Evolutionary conservation across 2,888 invertebrate species (phyloP).

Genomic region (Rhagonycha lutea): DNA sequence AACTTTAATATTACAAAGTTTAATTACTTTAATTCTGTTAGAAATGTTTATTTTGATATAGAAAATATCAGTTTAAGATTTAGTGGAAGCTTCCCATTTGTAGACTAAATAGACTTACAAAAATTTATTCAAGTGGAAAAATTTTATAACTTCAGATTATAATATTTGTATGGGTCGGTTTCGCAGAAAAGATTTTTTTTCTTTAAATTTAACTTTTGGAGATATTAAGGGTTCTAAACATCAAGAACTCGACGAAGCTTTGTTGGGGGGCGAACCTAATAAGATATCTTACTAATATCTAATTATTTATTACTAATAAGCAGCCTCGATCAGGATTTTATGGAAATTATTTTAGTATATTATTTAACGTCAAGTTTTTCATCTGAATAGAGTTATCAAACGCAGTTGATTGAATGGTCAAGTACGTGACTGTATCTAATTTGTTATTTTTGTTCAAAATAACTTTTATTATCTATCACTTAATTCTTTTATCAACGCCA

Average conservation of each 20-base stretch:
- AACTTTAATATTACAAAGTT: not conserved
- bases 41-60: not conserved
- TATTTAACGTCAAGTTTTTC: not conserved
- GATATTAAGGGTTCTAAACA: too few species aligned
- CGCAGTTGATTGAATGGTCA: not conserved
- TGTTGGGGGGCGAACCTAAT: too few species aligned
- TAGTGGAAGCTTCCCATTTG: not conserved
- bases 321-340: too few species aligned
- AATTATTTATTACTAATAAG: too few species aligned
- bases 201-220: too few species aligned
- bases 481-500: not conserved
- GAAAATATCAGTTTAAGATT: not conserved
- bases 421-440: not conserved
- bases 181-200: too few species aligned
- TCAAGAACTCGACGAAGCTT: too few species aligned
- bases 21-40: not conserved
- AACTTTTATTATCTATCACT: not conserved
- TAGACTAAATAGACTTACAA: not conserved
- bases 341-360: too few species aligned
- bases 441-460: not conserved
- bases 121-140: not conserved
- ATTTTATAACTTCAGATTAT: too few species aligned
- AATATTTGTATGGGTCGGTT: too few species aligned
- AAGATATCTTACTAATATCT: too few species aligned
- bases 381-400: not conserved